Evolutionary conservation across 2,113 vertebrate genomes (phyloP).

Genomic region (Myiozetetes cayanensis): DNA sequence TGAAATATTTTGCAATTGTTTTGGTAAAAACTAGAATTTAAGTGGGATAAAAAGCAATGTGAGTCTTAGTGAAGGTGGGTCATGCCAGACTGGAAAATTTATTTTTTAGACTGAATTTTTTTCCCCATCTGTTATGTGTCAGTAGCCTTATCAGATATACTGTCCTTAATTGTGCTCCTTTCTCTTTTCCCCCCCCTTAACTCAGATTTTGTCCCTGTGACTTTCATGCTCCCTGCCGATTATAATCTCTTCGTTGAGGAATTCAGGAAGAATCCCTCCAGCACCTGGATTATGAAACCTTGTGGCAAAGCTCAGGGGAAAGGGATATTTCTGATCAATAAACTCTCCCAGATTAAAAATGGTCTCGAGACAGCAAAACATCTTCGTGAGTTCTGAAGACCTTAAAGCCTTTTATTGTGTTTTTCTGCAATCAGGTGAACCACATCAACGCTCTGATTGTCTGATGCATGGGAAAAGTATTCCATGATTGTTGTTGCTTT

Average conservation of each 20-base stretch:
- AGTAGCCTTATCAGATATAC: background rate
- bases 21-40: background rate
- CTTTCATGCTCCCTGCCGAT: constrained; percentile 96
- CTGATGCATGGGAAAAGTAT: background rate
- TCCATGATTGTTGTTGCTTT: background rate
- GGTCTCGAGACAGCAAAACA: constrained; percentile 96
- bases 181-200: background rate
- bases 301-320: constrained; percentile 98
- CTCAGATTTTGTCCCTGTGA: constrained; percentile 95
- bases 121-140: background rate
- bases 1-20: background rate
- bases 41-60: background rate
- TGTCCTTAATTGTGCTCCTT: background rate
- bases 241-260: constrained; percentile 98
- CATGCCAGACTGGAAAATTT: background rate
- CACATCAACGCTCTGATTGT: background rate
- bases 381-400: constrained; percentile 82
- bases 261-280: constrained; percentile 94
- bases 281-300: constrained; percentile 99
- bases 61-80: background rate
- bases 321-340: constrained; percentile 99
- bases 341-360: constrained; percentile 98
- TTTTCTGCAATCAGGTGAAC: background rate
- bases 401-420: background rate
- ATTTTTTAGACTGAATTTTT: background rate